phyloP scores from a whole-genome alignment of 2,888 invertebrate genomes.

The Diarsia mendica region DNA sequence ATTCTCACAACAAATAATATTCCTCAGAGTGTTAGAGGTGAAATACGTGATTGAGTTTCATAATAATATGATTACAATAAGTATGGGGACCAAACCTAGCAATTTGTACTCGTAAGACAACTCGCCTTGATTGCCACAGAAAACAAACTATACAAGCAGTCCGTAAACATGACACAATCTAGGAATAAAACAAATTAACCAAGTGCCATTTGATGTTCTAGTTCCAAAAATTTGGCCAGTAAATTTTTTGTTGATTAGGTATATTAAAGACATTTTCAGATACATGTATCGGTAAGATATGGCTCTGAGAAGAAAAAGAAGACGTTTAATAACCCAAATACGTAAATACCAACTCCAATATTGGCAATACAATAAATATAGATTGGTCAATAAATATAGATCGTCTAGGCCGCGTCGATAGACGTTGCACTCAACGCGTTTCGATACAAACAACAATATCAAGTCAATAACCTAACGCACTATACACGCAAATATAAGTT shows the following conservation, averaged over 20 bases:
- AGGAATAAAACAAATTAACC: not conserved
- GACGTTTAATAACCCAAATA: not conserved
- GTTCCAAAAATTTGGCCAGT: not conserved
- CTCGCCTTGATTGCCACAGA: not conserved
- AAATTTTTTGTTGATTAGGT: not conserved
- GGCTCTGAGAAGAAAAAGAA: not conserved
- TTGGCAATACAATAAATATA: conserved; percentile 12
- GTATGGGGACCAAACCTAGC: conserved; percentile 6
- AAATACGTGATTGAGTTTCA: conserved; percentile 22
- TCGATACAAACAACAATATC: conserved; percentile 42
- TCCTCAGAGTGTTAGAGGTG: not conserved
- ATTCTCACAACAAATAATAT: not conserved
- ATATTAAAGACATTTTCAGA: not conserved
- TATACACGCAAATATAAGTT: not conserved
- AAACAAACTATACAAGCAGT: not conserved
- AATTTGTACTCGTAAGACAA: conserved; percentile 10
- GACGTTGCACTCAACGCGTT: conserved; percentile 20
- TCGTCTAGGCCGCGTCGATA: conserved; percentile 12
- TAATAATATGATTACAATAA: conserved; percentile 25
- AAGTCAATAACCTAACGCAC: conserved; percentile 52
- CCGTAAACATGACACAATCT: not conserved
- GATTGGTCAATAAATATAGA: conserved; percentile 44
- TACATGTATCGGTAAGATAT: not conserved
- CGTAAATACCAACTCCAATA: not conserved
- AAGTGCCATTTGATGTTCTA: not conserved